phyloP scores from a whole-genome alignment of 1,140 invertebrate species.

The Drosophila ambigua region DNA sequence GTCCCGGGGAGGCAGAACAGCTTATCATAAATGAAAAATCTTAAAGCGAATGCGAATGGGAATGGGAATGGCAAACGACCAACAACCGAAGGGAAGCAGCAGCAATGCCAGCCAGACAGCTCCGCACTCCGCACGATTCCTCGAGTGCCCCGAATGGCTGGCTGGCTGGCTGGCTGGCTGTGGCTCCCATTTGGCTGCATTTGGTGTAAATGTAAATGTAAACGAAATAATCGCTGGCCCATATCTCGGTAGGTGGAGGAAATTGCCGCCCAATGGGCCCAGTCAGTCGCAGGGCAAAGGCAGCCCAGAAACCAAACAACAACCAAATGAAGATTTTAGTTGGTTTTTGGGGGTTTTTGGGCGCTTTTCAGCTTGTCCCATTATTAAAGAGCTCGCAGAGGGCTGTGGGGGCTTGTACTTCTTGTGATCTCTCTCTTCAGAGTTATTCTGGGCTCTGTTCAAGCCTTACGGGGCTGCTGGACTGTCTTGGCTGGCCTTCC shows the following conservation, averaged over 20 bases:
- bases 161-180: conserved; percentile 21
- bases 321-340: background rate
- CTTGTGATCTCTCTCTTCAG: no score
- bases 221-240: conserved; percentile 68
- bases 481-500: no score
- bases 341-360: no score
- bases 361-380: no score
- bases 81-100: conserved; percentile 39
- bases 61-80: conserved; percentile 38
- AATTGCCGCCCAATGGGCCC: conserved; percentile 11
- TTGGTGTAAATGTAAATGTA: conserved; percentile 69
- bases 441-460: no score
- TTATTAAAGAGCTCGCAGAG: no score
- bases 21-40: conserved; percentile 75
- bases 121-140: background rate
- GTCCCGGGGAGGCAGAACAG: conserved; percentile 9
- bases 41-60: conserved; percentile 55
- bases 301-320: no score
- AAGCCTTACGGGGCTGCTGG: no score
- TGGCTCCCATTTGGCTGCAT: conserved; percentile 62
- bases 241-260: conserved; percentile 47
- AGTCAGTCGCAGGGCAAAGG: background rate
- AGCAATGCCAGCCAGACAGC: conserved; percentile 27
- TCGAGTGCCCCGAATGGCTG: conserved; percentile 25
- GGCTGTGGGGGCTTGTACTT: no score